Evolutionary conservation across 2,797 vertebrate genomes (phyloP).

Genomic region (Pseudotriccus pelzelni): DNA sequence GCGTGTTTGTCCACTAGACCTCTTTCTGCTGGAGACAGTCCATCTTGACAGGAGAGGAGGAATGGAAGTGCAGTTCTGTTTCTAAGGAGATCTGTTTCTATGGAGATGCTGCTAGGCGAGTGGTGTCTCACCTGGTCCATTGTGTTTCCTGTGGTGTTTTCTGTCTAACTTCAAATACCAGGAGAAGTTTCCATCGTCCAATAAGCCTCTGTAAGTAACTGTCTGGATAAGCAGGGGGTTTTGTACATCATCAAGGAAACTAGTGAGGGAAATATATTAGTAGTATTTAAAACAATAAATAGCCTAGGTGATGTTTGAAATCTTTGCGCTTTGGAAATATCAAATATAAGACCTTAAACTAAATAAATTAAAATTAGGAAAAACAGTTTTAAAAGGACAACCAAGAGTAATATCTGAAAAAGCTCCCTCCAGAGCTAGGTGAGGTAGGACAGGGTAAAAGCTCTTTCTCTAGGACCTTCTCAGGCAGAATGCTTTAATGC

Average conservation of each 20-base stretch:
- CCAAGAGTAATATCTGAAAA: neutral
- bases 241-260: neutral
- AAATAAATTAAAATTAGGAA: neutral
- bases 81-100: neutral
- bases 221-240: neutral
- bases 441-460: neutral
- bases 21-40: neutral
- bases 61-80: neutral
- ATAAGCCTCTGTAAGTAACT: neutral
- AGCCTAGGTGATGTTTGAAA: neutral
- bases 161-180: neutral
- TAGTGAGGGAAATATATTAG: neutral
- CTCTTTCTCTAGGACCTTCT: neutral
- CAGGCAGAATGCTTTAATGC: neutral
- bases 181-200: neutral
- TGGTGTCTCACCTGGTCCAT: neutral
- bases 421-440: neutral
- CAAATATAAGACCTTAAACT: neutral
- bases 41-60: neutral
- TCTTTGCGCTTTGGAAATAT: neutral
- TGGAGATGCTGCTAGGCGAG: neutral
- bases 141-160: neutral
- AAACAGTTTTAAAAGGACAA: neutral
- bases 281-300: neutral
- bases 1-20: neutral